A percentile compares a stretch with the other conserved stretches of the same genome.
Evolutionary conservation across 1,140 invertebrate species (phyloP).

Genomic region (Drosophila burlai): DNA sequence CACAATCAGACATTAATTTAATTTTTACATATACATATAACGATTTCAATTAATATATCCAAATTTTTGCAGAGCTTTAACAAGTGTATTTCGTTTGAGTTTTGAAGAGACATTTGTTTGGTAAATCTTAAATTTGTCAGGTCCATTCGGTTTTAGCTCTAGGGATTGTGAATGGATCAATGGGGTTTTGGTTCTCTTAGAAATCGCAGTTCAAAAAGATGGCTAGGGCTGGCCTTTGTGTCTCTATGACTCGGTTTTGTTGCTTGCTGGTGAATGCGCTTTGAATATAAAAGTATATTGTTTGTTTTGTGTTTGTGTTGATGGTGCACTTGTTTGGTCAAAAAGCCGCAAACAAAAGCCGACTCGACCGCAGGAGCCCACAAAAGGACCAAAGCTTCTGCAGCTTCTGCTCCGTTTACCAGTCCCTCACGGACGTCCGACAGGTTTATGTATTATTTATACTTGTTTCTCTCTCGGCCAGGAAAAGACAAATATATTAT

Average conservation of each 20-base stretch:
- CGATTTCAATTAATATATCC: not conserved
- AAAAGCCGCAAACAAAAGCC: conserved; percentile 73
- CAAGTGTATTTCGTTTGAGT: not conserved
- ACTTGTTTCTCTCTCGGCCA: conserved; percentile 8
- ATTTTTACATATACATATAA: not conserved
- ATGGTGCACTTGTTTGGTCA: conserved; percentile 76
- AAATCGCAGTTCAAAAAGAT: conserved; percentile 68
- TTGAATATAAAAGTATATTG: conserved; percentile 50
- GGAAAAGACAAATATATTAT: conserved; percentile 3
- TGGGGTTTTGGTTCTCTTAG: conserved; percentile 34
- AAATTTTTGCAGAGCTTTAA: not conserved
- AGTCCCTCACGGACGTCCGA: conserved; percentile 10
- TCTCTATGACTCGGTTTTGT: conserved; percentile 55
- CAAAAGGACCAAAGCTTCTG: conserved; percentile 23
- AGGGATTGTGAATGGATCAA: conserved; percentile 26
- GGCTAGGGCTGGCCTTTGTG: conserved; percentile 51
- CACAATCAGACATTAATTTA: not conserved
- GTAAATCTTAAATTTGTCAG: conserved; percentile 1
- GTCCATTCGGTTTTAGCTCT: conserved; percentile 6
- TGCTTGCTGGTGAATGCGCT: conserved; percentile 53
- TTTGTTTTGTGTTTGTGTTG: conserved; percentile 53
- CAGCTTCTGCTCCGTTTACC: conserved; percentile 24
- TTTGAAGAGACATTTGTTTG: not conserved
- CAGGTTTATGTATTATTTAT: conserved; percentile 65
- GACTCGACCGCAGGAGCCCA: conserved; percentile 41